A percentile compares a stretch with the other conserved stretches of the same genome.
phyloP scores from a whole-genome alignment of 2,113 vertebrate species.

The Sander lucioperca region DNA sequence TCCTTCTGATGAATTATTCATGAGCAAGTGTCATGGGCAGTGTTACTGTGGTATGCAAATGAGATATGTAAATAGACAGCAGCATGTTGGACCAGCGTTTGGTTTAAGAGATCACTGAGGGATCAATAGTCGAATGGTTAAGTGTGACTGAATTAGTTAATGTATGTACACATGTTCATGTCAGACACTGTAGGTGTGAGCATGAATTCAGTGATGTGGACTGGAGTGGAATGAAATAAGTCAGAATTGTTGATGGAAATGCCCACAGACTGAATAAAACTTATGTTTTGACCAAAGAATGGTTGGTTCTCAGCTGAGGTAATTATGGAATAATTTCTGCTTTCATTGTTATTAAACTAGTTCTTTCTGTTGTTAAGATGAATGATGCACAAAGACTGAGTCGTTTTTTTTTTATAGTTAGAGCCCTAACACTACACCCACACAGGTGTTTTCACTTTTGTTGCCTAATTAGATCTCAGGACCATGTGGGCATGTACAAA shows the following conservation, averaged over 20 bases:
- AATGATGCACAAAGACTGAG: background rate
- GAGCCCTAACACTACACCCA: background rate
- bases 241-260: background rate
- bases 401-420: background rate
- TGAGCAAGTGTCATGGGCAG: conserved; percentile 53
- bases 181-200: conserved; percentile 26
- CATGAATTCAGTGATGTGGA: background rate
- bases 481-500: background rate
- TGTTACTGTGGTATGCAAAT: conserved; percentile 75
- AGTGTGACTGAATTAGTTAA: conserved; percentile 42
- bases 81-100: conserved; percentile 47
- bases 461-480: background rate
- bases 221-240: background rate
- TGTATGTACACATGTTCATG: conserved; percentile 61
- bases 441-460: conserved; percentile 1
- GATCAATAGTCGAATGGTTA: conserved; percentile 67
- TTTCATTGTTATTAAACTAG: background rate
- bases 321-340: conserved; percentile 10
- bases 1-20: conserved; percentile 67
- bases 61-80: conserved; percentile 63
- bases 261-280: background rate
- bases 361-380: background rate
- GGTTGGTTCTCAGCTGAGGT: conserved; percentile 16
- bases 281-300: conserved; percentile 7
- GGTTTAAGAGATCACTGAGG: conserved; percentile 61